Base-by-base conservation (phyloP, 2,888 invertebrate genomes). In the Tubiluchus corallicola region DNA sequence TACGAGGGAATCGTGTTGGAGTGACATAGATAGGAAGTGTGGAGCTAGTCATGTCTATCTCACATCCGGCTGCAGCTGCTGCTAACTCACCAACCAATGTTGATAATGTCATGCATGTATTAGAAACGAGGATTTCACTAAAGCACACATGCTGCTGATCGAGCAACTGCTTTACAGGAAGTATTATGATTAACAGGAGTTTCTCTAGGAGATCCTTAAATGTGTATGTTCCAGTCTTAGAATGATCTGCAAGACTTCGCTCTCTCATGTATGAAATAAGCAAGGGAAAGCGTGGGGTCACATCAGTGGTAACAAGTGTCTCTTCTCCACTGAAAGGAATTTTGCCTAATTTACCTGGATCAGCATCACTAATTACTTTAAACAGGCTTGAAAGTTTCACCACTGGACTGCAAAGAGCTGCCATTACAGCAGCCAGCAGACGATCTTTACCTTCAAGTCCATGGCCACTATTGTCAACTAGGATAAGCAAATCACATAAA, bases 11-110 rank as follows among this genome's bases (percentile, higher is more conserved):
- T 19, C 94, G 73, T 21, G 82, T 81, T 0, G 87, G 84, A 0
- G 90, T 88, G 39, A 79, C 74, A 50, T 84, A 75, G 52, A 87
- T 69, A 29, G 82, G 15, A 40, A 42, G 42, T 29, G 17, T 21
- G 2, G 20, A 17, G 29, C 15, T 16, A 18, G 38, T 3, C 16
- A 42, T 39, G 61, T 68, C 65, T 62, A 76, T 76, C 63, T 80
- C 81, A 21, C 74, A 72, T n/a, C 79, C 73, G 44, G 74, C 77
- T 16, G 81, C 79, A 53, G 54, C 55, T 3, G 79, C 76, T 0
- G 81, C 79, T 48, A 92, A 71, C 66, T 92, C 90, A 1, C 84
- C 83, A 38, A 92, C 74, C 1, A 90, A 77, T 44, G 87, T 73
- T 0, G 82, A 80, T 47, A 82, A 55, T n/a, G 70, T 56, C 20